Base-by-base conservation (phyloP, 2,113 vertebrate species). In the Irena cyanogastra region DNA sequence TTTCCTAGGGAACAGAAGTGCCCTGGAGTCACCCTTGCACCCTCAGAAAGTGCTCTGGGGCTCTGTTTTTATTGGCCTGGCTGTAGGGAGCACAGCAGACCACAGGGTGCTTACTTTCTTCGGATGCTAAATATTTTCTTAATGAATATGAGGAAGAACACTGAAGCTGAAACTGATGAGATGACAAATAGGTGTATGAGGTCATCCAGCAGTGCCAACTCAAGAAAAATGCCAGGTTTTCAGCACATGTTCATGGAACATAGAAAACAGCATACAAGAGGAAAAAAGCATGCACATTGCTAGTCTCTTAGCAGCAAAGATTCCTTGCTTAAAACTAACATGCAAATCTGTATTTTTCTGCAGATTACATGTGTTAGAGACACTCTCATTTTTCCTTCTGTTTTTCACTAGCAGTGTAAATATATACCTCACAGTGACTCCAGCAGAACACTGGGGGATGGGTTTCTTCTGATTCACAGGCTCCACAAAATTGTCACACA, bases 321-420 rank as follows among this genome's bases (percentile, higher is more conserved):
- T 69, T 72, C 26, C n/a, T 79, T 83, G 78, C 87, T 74, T 93
- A 69, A 87, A 90, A 61, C 59, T 63, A 80, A 45, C 66, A 72
- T 44, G 86, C 77, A 94, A 87, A 90, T 83, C 52, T 49, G 47
- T 77, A 57, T 94, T 95, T 96, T 92, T 70, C 84, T 90, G 76
- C 69, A 94, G 72, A 94, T 83, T 91, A 45, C 41, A 75, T n/a
- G 75, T 84, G 83, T 80, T 84, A 82, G 81, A 94, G 89, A 89
- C 65, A 72, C 76, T 75, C 70, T 61, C 41, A 59, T 77, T 90
- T 65, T 89, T 80, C 92, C 81, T 94, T 93, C 94, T 96, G 90
- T 76, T 96, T 93, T 93, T 80, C 78, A 64, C 65, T 91, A 89
- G 78, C 76, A 85, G 49, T 65, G 71, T 82, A 95, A 93, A 76